phyloP scores from a whole-genome alignment of 2,888 invertebrate genomes.

The Callinectes sapidus region DNA sequence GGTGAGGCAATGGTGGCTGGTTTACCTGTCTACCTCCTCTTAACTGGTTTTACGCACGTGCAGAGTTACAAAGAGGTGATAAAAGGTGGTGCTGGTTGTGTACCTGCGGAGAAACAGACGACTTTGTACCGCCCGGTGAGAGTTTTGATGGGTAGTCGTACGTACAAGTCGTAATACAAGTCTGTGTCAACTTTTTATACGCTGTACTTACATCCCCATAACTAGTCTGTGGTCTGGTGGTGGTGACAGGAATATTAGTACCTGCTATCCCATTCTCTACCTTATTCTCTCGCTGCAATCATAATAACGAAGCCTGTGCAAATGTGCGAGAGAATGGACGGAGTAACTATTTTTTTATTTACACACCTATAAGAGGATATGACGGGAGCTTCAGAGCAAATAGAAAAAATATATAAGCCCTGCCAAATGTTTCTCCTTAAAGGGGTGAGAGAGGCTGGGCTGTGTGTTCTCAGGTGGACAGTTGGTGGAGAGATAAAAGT shows the following conservation, averaged over 20 bases:
- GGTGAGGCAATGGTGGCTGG: not conserved
- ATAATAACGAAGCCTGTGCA: not conserved
- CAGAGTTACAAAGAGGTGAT: not conserved
- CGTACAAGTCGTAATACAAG: not conserved
- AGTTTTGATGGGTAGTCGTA: not conserved
- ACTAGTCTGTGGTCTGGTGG: not conserved
- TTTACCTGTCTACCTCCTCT: not conserved
- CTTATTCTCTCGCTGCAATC: not conserved
- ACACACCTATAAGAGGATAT: not conserved
- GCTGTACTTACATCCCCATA: not conserved
- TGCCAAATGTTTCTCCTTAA: not conserved
- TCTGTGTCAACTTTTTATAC: not conserved
- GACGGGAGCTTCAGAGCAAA: not conserved
- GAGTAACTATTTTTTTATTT: slow-evolving; percentile 8
- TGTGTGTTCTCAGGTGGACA: slow-evolving; percentile 5
- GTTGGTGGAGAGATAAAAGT: not conserved
- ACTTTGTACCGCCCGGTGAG: not conserved
- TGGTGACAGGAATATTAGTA: not conserved
- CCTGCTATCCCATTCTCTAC: not conserved
- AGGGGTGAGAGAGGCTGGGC: not conserved
- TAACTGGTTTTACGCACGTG: not conserved
- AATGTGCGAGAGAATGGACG: not conserved
- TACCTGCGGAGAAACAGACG: not conserved
- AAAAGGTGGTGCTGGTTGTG: not conserved
- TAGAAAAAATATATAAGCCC: not conserved